A percentile compares a stretch with the other conserved stretches of the same genome.
Evolutionary conservation across 2,113 vertebrate genomes (phyloP).

Genomic region (Oncorhynchus nerka): DNA sequence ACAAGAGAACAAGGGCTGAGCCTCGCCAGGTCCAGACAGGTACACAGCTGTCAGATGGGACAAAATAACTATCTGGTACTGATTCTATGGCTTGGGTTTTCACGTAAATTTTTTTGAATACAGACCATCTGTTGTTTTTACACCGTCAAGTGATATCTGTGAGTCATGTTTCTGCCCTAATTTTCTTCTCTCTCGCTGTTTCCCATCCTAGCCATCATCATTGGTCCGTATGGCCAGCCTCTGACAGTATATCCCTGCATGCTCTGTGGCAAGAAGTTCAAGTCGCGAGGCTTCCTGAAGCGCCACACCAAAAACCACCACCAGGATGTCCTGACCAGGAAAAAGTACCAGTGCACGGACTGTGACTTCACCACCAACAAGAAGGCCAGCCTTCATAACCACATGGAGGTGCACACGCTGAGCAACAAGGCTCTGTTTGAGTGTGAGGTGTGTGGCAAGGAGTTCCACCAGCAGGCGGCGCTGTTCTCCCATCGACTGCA

Average conservation of each 20-base stretch:
- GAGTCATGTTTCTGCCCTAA: neutral
- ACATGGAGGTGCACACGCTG: constrained; percentile 95
- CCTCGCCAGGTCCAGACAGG: constrained; percentile 97
- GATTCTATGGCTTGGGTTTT: neutral
- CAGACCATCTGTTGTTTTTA: neutral
- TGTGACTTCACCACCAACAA: constrained; percentile 99
- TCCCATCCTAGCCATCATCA: constrained; percentile 87
- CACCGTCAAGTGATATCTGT: constrained; percentile 1
- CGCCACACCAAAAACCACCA: constrained; percentile 98
- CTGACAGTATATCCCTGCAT: constrained; percentile 97
- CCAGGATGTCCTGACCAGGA: constrained; percentile 87
- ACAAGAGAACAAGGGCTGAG: constrained; percentile 84
- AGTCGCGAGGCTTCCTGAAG: constrained; percentile 95
- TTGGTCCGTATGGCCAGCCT: constrained; percentile 94
- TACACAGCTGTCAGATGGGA: constrained; percentile 60
- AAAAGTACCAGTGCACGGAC: constrained; percentile 98
- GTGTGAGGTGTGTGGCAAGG: constrained; percentile 92
- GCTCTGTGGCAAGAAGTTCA: constrained; percentile 99
- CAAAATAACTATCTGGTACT: too few species aligned
- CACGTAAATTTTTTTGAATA: neutral
- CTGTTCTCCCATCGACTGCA: constrained; percentile 94
- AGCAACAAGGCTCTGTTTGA: constrained; percentile 87
- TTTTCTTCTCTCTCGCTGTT: neutral
- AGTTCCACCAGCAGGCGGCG: constrained; percentile 90
- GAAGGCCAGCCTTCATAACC: constrained; percentile 97